A percentile compares a stretch with the other conserved stretches of the same genome.
phyloP scores from a whole-genome alignment of 2,797 vertebrate species.

The Enteromius unitaeniatus region DNA sequence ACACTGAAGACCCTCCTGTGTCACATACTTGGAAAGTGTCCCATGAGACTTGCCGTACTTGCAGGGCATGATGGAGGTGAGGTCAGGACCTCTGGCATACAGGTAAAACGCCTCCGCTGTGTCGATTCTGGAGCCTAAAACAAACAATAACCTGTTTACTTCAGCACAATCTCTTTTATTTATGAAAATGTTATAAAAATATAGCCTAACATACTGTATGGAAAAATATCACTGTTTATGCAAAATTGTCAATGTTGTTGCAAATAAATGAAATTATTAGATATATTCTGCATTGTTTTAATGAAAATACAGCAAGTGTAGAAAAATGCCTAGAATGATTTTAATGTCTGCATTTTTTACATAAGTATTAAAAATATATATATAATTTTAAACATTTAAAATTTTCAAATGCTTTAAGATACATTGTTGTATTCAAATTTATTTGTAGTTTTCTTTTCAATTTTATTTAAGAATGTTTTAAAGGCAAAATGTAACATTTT shows the following conservation, averaged over 20 bases:
- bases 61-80: conserved; percentile 94
- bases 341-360: neutral
- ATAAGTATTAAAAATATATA: neutral
- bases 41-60: conserved; percentile 87
- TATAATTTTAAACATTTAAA: neutral
- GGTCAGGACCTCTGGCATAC: conserved; percentile 90
- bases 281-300: neutral
- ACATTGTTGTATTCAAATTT: neutral
- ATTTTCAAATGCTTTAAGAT: neutral
- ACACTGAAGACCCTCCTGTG: conserved; percentile 86
- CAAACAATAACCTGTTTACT: conserved; percentile 3
- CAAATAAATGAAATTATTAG: neutral
- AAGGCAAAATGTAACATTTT: too few relatives aligned
- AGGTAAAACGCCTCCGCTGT: conserved; percentile 93
- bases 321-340: neutral
- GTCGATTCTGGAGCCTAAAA: conserved; percentile 88
- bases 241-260: too few relatives aligned
- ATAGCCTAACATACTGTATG: too few relatives aligned
- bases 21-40: conserved; percentile 89
- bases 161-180: neutral
- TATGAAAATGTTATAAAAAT: neutral
- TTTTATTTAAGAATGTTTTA: neutral
- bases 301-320: neutral
- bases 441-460: neutral
- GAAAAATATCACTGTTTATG: neutral